Base-by-base conservation (phyloP, 2,113 vertebrate genomes). In the Pygathrix nemaeus region DNA sequence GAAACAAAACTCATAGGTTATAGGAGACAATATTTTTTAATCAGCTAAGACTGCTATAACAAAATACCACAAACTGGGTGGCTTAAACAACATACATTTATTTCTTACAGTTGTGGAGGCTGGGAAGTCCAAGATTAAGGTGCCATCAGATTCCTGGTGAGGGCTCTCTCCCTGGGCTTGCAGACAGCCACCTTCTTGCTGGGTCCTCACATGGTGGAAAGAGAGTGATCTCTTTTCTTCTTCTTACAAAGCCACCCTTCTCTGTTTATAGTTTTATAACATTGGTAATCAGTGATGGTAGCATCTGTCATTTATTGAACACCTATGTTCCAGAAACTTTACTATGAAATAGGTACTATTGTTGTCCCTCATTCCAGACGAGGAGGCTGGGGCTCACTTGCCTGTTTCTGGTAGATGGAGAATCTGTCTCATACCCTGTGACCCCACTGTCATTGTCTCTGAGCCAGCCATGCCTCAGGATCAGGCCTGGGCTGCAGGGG, bases 1-100 rank as follows among this genome's bases (percentile, higher is more conserved):
- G 76, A 70, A 91, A 70, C 45, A 80, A 81, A 91, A 35, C 61
- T 80, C 66, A n/a, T 55, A 43, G 45, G 18, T 52, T 55, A 68
- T 81, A 32, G 76, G n/a, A 70, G 76, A 43, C n/a, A 81, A 12
- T 73, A 27, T 43, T 75, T 75, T 21, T 75, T 75, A 43, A 40
- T 75, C 72, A 75, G 40, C 72, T 73, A 40, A 9, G 38, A 23
- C 70, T 73, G 20, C 38, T 40, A 25, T 73, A 73, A 73, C 70
- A 73, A 25, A 40, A 73, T 23, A 40, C 38, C 4, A 73, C 9
- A 25, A 38, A 73, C 72, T 43, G 40, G 72, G 72, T 27, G 38
- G 21, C 23, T 75, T 25, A 75, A 75, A 25, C 70, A 45, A 43
- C 72, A 45, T 25, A 27, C 23, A 10, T 40, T 73, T 27, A 43